Evolutionary conservation across 2,888 invertebrate genomes (phyloP), one percentile per base, ranked within the genome.

Genomic region (Eupithecia tripunctaria): DNA sequence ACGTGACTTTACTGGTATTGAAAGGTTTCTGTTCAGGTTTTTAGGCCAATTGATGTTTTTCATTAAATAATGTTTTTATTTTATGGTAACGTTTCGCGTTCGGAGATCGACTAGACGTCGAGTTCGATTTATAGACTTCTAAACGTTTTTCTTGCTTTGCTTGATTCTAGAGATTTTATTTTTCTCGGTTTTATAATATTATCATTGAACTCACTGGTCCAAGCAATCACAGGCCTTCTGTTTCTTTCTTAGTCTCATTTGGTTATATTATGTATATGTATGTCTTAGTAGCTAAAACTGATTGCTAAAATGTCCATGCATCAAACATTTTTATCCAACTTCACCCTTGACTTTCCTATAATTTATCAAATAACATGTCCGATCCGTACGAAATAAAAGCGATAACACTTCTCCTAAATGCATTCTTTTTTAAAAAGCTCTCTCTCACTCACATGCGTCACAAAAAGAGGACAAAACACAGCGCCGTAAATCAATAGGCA

Each of bases 401-500:
- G 68, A 71, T 68, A 63, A 56, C 32, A 56, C 63, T 29, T 63
- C 65, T 66, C 71, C 71, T 51, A 27, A 65, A 66, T 68, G 70
- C 59, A 65, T 70, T 67, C 7, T 67, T 67, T 74, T 71, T 63
- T 63, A 2, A 15, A 60, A 62, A 68, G 36, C 36, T 71, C 71
- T 74, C 29, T 71, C 71, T 69, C 74, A 7, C 69, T 74, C 71
- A 71, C 63, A 62, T 60, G 25, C 64, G 27, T 67, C 10, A 67
- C 29, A 69, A 60, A 75, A 70, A 60, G 71, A 67, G 69, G 66
- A 68, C 62, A 51, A 76, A 72, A 75, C 73, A 74, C 69, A 77
- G 68, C 73, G 68, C 67, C 72, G 72, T 75, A 78, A 79, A 80
- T 79, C 79, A 79, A 80, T 80, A 80, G 71, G 74, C 70, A 73